These are phyloP conservation scores for Mola mola DNA, from an alignment of 2,113 vertebrate species.

Conservation along the genomic window DNA sequence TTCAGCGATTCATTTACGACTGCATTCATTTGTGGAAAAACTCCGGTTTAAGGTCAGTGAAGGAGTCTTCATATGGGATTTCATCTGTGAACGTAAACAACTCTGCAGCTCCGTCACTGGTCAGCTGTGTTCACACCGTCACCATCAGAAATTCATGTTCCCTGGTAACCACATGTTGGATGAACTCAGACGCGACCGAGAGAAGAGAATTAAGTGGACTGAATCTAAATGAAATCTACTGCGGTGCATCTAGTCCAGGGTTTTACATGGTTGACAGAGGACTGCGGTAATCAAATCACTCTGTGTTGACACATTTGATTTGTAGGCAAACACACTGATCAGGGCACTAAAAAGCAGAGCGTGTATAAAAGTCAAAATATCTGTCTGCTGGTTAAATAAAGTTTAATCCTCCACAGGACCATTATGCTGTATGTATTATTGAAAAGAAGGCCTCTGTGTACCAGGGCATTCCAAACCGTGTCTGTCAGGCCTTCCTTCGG, in stretches of 20 bases:
- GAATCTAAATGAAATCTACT: constrained; percentile 49
- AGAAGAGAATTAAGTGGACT: constrained; percentile 38
- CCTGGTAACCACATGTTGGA: constrained; percentile 21
- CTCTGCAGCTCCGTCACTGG: constrained; percentile 9
- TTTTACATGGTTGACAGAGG: constrained; percentile 33
- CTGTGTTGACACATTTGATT: constrained; percentile 21
- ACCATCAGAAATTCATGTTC: constrained; percentile 24
- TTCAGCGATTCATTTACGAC: too few relatives aligned
- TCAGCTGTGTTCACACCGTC: constrained; percentile 21
- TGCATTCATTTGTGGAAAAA: background rate
- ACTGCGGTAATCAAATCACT: too few relatives aligned
- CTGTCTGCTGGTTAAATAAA: background rate
- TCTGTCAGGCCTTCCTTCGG: too few relatives aligned
- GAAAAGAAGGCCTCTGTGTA: too few relatives aligned
- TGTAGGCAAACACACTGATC: constrained; percentile 9
- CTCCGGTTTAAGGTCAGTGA: background rate
- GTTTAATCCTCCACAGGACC: too few relatives aligned
- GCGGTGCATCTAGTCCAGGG: constrained; percentile 12
- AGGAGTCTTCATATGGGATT: constrained; percentile 2
- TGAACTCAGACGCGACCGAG: constrained; percentile 7
- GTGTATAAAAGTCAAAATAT: constrained; percentile 10
- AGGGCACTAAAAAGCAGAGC: background rate
- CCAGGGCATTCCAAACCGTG: too few relatives aligned
- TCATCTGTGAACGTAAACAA: constrained; percentile 27
- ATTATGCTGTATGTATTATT: too few relatives aligned